phyloP scores from a whole-genome alignment of 2,797 vertebrate species.

The Sternarchorhynchus goeldii region DNA sequence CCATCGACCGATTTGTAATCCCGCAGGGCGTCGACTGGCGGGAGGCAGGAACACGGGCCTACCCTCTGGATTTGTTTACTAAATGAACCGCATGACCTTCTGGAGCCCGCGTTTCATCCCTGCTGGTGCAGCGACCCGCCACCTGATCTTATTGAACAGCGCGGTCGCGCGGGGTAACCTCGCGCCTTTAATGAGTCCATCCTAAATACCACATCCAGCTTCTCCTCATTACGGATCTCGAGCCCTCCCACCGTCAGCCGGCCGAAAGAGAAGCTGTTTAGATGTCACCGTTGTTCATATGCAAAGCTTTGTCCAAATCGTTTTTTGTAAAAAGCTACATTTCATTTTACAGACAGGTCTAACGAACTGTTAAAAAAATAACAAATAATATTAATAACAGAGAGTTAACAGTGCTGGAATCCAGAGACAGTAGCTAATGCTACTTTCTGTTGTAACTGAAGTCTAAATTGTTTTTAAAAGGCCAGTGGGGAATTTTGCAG shows the following conservation, averaged over 20 bases:
- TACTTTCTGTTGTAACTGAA: slow-evolving; percentile 43
- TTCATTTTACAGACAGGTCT: neutral
- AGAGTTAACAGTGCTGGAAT: slow-evolving; percentile 56
- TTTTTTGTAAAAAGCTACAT: neutral
- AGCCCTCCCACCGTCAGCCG: neutral
- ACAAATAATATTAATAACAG: slow-evolving; percentile 58
- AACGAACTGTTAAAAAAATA: slow-evolving; percentile 10
- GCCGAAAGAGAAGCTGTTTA: neutral
- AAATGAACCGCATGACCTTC: slow-evolving; percentile 43
- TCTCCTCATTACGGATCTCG: slow-evolving; percentile 33
- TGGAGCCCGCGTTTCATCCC: slow-evolving; percentile 38
- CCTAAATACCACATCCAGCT: slow-evolving; percentile 38
- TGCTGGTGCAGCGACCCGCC: slow-evolving; percentile 19
- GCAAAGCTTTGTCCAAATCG: neutral
- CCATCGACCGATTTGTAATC: slow-evolving; percentile 39
- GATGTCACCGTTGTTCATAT: neutral
- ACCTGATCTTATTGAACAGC: slow-evolving; percentile 14
- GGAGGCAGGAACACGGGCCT: slow-evolving; percentile 30
- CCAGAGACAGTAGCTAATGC: neutral
- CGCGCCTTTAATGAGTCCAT: slow-evolving; percentile 39
- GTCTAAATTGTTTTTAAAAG: slow-evolving; percentile 15
- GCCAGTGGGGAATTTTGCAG: neutral
- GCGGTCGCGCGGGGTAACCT: slow-evolving; percentile 10
- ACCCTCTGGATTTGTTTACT: slow-evolving; percentile 45
- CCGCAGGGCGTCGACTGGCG: slow-evolving; percentile 32